Base-by-base conservation (phyloP, 2,888 invertebrate species). In the Orthosia cruda region DNA sequence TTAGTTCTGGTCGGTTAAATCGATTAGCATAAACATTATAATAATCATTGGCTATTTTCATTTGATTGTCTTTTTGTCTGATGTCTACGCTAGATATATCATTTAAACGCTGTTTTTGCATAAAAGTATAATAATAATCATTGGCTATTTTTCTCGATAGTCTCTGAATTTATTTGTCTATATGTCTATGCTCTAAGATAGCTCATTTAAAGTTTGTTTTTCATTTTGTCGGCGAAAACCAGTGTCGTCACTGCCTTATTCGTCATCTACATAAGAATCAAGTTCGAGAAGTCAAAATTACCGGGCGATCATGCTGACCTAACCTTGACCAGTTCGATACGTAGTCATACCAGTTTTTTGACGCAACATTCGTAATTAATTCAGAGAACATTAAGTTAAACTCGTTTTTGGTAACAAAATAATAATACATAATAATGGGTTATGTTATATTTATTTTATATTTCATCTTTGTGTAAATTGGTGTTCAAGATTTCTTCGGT, bases 271-370 rank as follows among this genome's bases (percentile, higher is more conserved):
- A 63, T 49, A 49, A 49, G 32, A 52, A 23, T 40, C 13, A 49
- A 57, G 49, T 65, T 75, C 20, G 40, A 66, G 54, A 54, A 66
- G 12, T 50, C 45, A 9, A 66, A 71, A 63, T 47, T 18, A 18
- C 23, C 62, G 11, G 23, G 7, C n/a, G 15, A 32, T n/a, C 67
- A 26, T 50, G 15, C 12, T 50, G 72, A 71, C 80, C 54, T 47
- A 20, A 80, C 81, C 85, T 55, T 84, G 81, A 84, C 84, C 70
- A 74, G 63, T 67, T 70, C 50, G 45, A 52, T 61, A 62, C 18
- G 63, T 15, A 32, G 57, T 49, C 49, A 57, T 62, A 69, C 85
- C 74, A 55, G 69, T 67, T 74, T 57, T 58, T 58, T 59, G 32
- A 80, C 62, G 65, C 62, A 65, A 72, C 12, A 57, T 54, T 77